These are phyloP conservation scores for Diogma glabrata DNA, from an alignment of 2,888 invertebrate species.

Conservation along the genomic window DNA sequence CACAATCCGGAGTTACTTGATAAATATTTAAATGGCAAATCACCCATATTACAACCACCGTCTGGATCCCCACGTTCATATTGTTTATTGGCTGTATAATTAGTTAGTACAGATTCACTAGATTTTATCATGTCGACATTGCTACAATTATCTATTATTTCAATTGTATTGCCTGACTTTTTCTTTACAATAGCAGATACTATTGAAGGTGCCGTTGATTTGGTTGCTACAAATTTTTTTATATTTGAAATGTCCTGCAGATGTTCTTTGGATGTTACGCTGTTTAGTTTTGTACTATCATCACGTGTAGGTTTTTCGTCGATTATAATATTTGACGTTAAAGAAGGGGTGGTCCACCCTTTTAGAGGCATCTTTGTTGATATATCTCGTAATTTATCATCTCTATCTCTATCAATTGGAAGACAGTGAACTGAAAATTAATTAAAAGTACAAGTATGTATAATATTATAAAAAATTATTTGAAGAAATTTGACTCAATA, in stretches of 20 bases:
- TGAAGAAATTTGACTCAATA: too few relatives aligned
- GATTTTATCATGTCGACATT: slow-evolving; percentile 22
- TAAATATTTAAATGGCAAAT: slow-evolving; percentile 38
- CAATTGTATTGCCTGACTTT: slow-evolving; percentile 26
- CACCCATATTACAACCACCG: slow-evolving; percentile 52
- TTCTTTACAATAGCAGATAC: slow-evolving; percentile 38
- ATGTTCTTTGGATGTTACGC: slow-evolving; percentile 10
- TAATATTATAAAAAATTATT: too few relatives aligned
- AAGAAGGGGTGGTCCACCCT: slow-evolving; percentile 44
- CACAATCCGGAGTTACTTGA: slow-evolving; percentile 42
- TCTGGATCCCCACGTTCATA: slow-evolving; percentile 70
- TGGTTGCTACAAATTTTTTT: too few relatives aligned
- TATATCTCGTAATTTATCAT: slow-evolving; percentile 70
- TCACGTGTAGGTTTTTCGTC: slow-evolving; percentile 33
- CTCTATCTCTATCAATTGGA: slow-evolving; percentile 40
- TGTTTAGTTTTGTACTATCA: slow-evolving; percentile 17
- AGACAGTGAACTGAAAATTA: too few relatives aligned
- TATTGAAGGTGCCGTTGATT: slow-evolving; percentile 33
- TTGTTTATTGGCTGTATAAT: slow-evolving; percentile 19
- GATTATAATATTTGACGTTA: slow-evolving; percentile 30
- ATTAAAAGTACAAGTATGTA: too few relatives aligned
- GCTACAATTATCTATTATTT: slow-evolving; percentile 15
- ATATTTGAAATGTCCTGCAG: too few relatives aligned
- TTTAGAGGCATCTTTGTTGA: slow-evolving; percentile 40
- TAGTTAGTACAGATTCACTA: slow-evolving; percentile 24